Evolutionary conservation across 2,113 vertebrate genomes (phyloP).

Genomic region (Bujurquina vittata): DNA sequence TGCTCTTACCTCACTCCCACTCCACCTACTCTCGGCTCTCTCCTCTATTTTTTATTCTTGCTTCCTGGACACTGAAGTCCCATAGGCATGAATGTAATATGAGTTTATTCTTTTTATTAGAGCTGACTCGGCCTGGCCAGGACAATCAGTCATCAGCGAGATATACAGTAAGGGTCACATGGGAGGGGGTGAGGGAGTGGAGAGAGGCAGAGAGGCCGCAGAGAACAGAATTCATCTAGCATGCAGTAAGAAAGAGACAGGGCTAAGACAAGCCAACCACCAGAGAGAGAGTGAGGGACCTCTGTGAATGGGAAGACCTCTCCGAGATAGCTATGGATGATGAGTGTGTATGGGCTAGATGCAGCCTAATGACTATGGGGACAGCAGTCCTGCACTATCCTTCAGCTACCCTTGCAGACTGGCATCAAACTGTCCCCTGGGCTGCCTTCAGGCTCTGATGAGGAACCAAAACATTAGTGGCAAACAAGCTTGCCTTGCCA

Average conservation of each 20-base stretch:
- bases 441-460: conserved; percentile 27
- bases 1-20: background rate
- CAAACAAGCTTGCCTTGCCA: conserved; percentile 7
- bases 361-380: conserved; percentile 61
- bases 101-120: conserved; percentile 57
- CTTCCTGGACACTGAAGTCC: conserved; percentile 19
- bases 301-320: conserved; percentile 25
- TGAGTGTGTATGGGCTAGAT: conserved; percentile 25
- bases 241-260: conserved; percentile 16
- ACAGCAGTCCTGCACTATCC: conserved; percentile 51
- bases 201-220: conserved; percentile 32
- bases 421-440: conserved; percentile 49
- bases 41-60: background rate
- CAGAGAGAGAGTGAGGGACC: conserved; percentile 22
- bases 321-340: conserved; percentile 35
- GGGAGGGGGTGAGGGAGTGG: conserved; percentile 15
- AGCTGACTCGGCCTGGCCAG: conserved; percentile 31
- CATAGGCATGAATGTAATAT: conserved; percentile 42
- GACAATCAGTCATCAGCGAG: conserved; percentile 53
- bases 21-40: conserved; percentile 6
- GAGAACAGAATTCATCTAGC: conserved; percentile 51
- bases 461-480: conserved; percentile 17
- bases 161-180: conserved; percentile 30
- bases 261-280: conserved; percentile 15
- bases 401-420: conserved; percentile 63